A percentile compares a stretch with the other conserved stretches of the same genome.
These are phyloP conservation scores for Acanthochromis polyacanthus DNA, from an alignment of 2,113 vertebrate genomes.

Conservation along the genomic window DNA sequence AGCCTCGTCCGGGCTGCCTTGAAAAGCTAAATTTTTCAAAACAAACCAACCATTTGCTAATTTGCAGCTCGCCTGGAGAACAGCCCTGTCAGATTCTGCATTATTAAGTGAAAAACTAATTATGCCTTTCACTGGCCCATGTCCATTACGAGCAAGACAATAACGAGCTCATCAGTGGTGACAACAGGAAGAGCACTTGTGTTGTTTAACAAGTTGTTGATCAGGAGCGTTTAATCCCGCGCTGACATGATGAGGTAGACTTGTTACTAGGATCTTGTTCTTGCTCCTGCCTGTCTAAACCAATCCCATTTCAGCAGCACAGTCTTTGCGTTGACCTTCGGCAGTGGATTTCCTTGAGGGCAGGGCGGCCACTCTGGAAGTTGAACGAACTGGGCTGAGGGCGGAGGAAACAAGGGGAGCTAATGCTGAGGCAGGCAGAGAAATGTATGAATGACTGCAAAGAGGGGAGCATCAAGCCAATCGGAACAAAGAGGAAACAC, in stretches of 20 bases:
- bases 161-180: conserved; percentile 68
- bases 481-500: conserved; percentile 49
- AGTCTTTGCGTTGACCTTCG: conserved; percentile 79
- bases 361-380: conserved; percentile 68
- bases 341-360: conserved; percentile 76
- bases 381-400: conserved; percentile 60
- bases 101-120: conserved; percentile 68
- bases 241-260: conserved; percentile 71
- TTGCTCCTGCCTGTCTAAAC: conserved; percentile 71
- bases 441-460: conserved; percentile 87
- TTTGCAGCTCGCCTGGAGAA: conserved; percentile 61
- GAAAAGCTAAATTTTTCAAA: conserved; percentile 60
- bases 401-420: conserved; percentile 52
- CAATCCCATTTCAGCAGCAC: conserved; percentile 72
- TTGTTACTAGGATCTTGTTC: conserved; percentile 83
- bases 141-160: conserved; percentile 64
- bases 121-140: conserved; percentile 58
- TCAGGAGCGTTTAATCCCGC: conserved; percentile 70
- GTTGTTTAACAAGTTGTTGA: conserved; percentile 78
- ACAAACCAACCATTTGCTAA: conserved; percentile 71
- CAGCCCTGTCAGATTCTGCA: conserved; percentile 51
- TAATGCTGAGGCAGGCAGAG: conserved; percentile 75
- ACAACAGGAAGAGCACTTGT: conserved; percentile 65
- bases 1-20: conserved; percentile 41
- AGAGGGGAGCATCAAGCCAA: conserved; percentile 70